These are phyloP conservation scores for Acronicta aceris DNA, from an alignment of 2,888 invertebrate genomes.

Conservation along the genomic window DNA sequence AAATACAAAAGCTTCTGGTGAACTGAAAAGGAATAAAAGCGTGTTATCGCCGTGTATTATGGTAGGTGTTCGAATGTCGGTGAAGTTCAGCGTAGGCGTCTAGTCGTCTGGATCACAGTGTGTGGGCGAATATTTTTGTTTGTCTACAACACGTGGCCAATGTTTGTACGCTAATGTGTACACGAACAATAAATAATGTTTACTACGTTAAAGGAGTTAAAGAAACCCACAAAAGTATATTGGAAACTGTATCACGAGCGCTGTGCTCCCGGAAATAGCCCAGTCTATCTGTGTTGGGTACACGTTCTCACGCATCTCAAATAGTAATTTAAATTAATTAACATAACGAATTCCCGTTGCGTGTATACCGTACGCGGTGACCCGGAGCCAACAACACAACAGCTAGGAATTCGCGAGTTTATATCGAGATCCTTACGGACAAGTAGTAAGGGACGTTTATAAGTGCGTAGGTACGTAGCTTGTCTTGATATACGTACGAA, in stretches of 20 bases:
- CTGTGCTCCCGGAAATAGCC: slow-evolving; percentile 55
- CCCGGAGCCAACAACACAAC: slow-evolving; percentile 48
- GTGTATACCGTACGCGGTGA: slow-evolving; percentile 53
- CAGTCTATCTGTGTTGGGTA: slow-evolving; percentile 28
- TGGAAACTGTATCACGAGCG: slow-evolving; percentile 44
- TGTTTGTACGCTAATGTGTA: slow-evolving; percentile 44
- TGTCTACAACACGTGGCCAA: slow-evolving; percentile 47
- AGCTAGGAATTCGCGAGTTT: slow-evolving; percentile 46
- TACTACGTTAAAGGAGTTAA: slow-evolving; percentile 29
- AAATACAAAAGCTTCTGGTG: slow-evolving; percentile 26
- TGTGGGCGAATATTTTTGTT: slow-evolving; percentile 60
- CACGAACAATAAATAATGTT: slow-evolving; percentile 32
- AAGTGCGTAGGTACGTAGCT: slow-evolving; percentile 24
- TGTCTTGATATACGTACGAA: slow-evolving; percentile 26
- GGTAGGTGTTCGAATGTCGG: slow-evolving; percentile 37
- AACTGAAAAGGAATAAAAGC: slow-evolving; percentile 34
- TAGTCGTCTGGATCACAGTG: slow-evolving; percentile 48
- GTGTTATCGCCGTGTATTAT: slow-evolving; percentile 24
- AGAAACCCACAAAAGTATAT: neutral
- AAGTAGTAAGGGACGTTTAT: slow-evolving; percentile 40
- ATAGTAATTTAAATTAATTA: slow-evolving; percentile 69
- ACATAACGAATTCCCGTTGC: slow-evolving; percentile 63
- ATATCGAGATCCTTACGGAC: slow-evolving; percentile 36
- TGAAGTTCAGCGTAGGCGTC: slow-evolving; percentile 54
- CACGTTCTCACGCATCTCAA: slow-evolving; percentile 65